phyloP scores from a whole-genome alignment of 2,888 invertebrate genomes.

The Conchocele bisecta region DNA sequence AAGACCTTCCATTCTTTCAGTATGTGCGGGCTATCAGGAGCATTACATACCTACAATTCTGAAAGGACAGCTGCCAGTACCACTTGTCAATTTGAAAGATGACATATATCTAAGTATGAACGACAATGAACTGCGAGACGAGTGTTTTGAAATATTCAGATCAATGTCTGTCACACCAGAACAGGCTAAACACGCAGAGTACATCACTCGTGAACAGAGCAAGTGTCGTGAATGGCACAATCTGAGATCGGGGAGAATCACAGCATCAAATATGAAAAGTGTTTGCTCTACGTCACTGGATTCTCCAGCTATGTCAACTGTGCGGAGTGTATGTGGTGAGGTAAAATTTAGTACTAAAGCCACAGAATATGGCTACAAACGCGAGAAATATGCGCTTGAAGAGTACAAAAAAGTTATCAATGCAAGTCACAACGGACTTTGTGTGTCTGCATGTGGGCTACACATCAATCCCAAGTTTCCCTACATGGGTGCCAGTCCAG shows the following conservation, averaged over 20 bases:
- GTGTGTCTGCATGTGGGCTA: not conserved
- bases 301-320: slow-evolving; percentile 4
- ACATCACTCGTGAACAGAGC: not conserved
- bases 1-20: not conserved
- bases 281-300: slow-evolving; percentile 1
- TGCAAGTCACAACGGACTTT: no score
- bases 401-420: not conserved
- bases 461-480: not conserved
- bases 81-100: not conserved
- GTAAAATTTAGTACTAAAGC: not conserved
- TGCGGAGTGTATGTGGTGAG: not conserved
- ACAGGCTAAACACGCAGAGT: slow-evolving; percentile 1
- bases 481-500: not conserved
- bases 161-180: slow-evolving; percentile 3
- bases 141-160: slow-evolving; percentile 1
- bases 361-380: not conserved
- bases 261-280: slow-evolving; percentile 18
- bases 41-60: no score
- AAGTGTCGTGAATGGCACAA: slow-evolving; percentile 2
- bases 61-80: no score
- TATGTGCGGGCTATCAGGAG: not conserved
- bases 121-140: not conserved
- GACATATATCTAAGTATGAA: not conserved
- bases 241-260: slow-evolving; percentile 12
- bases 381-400: slow-evolving; percentile 1